Base-by-base conservation (phyloP, 2,797 vertebrate species). In the Craterocephalus amniculus region DNA sequence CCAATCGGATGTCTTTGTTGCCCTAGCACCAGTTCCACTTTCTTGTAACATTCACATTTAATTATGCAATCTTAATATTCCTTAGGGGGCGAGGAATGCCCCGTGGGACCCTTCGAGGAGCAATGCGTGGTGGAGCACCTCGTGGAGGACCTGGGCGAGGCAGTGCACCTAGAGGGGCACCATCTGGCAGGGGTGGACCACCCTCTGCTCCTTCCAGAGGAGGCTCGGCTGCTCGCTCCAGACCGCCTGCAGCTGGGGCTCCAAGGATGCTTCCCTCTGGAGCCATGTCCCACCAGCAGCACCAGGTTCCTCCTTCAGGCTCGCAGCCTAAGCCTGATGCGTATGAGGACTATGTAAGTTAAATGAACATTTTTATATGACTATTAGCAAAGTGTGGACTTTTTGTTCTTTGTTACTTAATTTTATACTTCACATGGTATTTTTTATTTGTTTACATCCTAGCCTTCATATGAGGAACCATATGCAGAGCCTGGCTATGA, bases 261-360 rank as follows among this genome's bases (percentile, higher is more conserved):
- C 96, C 95, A 63, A 96, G 97, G 85, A 98, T 98, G 95, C 94
- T 94, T 1, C 94, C 94, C 0, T 69, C 93, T 16, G 22, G 88
- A 0, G 88, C 87, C 85, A 94, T 87, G 90, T 95, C 78, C 84
- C 96, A 79, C 73, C 94, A 94, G 67, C 92, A 92, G 11, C 88
- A 88, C 63, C 92, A 96, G 63, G 96, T 94, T 76, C 94, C 84
- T 18, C 70, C 88, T 2, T 87, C 90, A 3, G 83, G 93, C 29
- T 87, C 90, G n/a, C 95, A 96, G 49, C 87, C 92, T 2, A 96
- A 95, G 31, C 87, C 95, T 1, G 97, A 99, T 22, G 84, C 89
- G 65, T 99, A 99, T 1, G 97, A 98, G 31, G 97, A 98, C 86
- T 99, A 98, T 79, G 98, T 98, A 92, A 95, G 96, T 86, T 18